Percentiles rank a stretch among this genome's conserved stretches.
Evolutionary conservation across 2,113 vertebrate species (phyloP).

Genomic region (Protobothrops flavoviridis): DNA sequence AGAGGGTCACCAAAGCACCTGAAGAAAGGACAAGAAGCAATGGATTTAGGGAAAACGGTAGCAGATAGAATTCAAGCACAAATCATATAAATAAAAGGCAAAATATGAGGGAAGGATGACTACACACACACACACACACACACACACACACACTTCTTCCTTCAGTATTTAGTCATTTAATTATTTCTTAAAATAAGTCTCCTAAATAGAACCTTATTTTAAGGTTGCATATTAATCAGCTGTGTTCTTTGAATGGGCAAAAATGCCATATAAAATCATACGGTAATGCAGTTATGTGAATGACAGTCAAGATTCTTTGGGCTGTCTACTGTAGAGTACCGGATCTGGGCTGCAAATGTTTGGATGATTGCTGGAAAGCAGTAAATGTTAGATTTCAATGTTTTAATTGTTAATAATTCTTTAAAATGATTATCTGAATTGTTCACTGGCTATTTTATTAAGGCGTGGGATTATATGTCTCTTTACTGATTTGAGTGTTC

Average conservation of each 20-base stretch:
- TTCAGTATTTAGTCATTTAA: neutral
- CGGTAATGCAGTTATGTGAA: neutral
- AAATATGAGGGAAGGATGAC: conserved; percentile 8
- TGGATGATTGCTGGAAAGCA: too few species aligned
- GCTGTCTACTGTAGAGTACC: too few species aligned
- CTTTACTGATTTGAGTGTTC: too few species aligned
- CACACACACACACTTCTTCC: neutral
- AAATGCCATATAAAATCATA: neutral
- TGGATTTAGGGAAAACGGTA: neutral
- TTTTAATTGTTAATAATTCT: too few species aligned
- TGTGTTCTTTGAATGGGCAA: neutral
- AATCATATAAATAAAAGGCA: neutral
- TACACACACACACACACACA: neutral
- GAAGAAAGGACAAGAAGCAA: too few species aligned
- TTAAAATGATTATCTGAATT: too few species aligned
- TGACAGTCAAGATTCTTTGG: neutral
- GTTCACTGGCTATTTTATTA: too few species aligned
- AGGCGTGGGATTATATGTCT: too few species aligned
- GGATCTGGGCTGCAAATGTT: too few species aligned
- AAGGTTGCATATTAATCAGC: conserved; percentile 12
- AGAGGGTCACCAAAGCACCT: too few species aligned
- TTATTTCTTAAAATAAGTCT: conserved; percentile 10
- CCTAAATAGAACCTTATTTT: neutral
- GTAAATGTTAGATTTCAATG: too few species aligned
- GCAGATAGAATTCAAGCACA: conserved; percentile 27